phyloP scores from a whole-genome alignment of 92 coral and sea anemone species.

The Umimayanthus chanpuru region DNA sequence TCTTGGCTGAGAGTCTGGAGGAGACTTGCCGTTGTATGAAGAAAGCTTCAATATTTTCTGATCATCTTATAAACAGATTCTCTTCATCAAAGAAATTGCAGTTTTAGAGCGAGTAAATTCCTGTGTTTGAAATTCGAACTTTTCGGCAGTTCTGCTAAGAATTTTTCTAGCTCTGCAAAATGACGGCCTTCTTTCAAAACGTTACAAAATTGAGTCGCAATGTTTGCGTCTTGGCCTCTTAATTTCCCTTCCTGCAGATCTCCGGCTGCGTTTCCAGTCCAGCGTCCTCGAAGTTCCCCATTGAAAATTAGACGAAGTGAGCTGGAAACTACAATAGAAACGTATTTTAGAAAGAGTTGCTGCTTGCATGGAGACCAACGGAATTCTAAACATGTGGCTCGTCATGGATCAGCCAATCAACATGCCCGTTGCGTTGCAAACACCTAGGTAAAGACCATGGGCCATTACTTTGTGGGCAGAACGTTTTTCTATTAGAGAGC shows the following conservation, averaged over 20 bases:
- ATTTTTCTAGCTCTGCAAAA: conserved; percentile 37
- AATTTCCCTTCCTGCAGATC: conserved; percentile 19
- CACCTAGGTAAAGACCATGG: no score
- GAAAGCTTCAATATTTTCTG: no score
- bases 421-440: no score
- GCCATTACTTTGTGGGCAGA: no score
- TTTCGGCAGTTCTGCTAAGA: conserved; percentile 48
- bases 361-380: no score
- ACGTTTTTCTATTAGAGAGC: no score
- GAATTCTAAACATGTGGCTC: no score
- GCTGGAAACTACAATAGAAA: no score
- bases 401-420: no score
- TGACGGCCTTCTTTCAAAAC: conserved; percentile 32
- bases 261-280: background rate
- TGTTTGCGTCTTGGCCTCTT: conserved; percentile 26
- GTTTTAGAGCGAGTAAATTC: conserved; percentile 46
- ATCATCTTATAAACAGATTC: conserved; percentile 49
- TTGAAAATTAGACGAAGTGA: conserved; percentile 16
- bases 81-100: conserved; percentile 31
- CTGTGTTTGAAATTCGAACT: conserved; percentile 25
- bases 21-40: no score
- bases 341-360: no score
- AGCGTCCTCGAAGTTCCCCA: conserved; percentile 1
- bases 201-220: conserved; percentile 53
- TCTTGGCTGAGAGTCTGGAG: no score